Evolutionary conservation across 2,888 invertebrate genomes (phyloP).

Genomic region (Saturnia japonica): DNA sequence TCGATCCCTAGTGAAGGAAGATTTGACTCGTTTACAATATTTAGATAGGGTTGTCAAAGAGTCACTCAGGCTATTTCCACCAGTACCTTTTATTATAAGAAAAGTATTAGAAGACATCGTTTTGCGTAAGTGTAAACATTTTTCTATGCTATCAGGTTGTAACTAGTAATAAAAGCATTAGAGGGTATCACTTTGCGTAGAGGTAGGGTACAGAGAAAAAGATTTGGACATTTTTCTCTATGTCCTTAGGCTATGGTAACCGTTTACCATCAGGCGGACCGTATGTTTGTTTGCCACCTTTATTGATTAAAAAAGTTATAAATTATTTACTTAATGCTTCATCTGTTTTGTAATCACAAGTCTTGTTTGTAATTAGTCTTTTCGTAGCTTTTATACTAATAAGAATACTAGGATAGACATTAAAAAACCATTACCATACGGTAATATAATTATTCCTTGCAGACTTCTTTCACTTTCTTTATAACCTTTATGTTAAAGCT

Average conservation of each 20-base stretch:
- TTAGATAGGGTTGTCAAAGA: constrained; percentile 70
- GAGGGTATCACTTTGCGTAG: too few species aligned
- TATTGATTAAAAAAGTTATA: too few species aligned
- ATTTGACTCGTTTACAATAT: constrained; percentile 59
- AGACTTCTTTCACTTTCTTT: neutral
- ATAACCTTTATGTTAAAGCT: neutral
- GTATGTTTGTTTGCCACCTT: too few species aligned
- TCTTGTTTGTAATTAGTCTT: too few species aligned
- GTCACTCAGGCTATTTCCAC: constrained; percentile 65
- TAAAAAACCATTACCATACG: neutral
- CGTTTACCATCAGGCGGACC: too few species aligned
- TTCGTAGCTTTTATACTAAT: too few species aligned
- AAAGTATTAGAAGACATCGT: constrained; percentile 64
- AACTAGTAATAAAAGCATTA: neutral
- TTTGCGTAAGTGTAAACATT: constrained; percentile 59
- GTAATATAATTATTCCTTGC: neutral
- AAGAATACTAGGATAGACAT: too few species aligned
- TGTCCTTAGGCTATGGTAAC: too few species aligned
- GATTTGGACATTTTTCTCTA: too few species aligned
- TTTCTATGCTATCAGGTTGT: neutral
- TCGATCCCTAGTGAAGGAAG: constrained; percentile 61
- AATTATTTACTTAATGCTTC: too few species aligned
- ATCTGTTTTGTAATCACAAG: too few species aligned
- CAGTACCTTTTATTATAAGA: constrained; percentile 69
- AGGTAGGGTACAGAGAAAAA: too few species aligned